Evolutionary conservation across 2,113 vertebrate species (phyloP).

Genomic region (Onychorhynchus coronatus): DNA sequence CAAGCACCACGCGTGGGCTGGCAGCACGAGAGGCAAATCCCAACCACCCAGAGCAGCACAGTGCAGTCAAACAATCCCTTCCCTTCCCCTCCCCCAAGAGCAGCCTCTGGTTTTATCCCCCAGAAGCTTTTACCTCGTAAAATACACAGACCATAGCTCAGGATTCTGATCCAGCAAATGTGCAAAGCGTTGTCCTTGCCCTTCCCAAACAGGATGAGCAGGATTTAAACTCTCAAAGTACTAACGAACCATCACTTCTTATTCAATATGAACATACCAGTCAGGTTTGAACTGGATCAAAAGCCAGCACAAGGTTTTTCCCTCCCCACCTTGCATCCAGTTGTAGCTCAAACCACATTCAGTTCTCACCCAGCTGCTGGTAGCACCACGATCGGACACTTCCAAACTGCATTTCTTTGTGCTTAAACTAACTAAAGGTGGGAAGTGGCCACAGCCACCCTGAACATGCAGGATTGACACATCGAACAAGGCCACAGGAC

Average conservation of each 20-base stretch:
- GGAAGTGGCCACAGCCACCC: background rate
- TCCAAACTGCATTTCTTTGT: background rate
- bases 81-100: background rate
- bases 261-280: background rate
- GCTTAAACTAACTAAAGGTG: background rate
- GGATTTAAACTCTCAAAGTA: background rate
- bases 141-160: background rate
- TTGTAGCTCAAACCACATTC: background rate
- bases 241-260: background rate
- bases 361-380: background rate
- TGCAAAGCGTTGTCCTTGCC: background rate
- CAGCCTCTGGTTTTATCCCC: background rate
- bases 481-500: conserved; percentile 36
- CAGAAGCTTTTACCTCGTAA: background rate
- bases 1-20: rapidly evolving
- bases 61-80: background rate
- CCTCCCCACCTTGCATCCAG: background rate
- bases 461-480: background rate
- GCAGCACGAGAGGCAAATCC: background rate
- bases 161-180: background rate
- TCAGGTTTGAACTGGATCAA: background rate
- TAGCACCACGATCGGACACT: background rate
- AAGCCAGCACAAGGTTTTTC: background rate
- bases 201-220: background rate
- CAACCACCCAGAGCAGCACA: background rate